These are phyloP conservation scores for Carabus problematicus DNA, from an alignment of 2,888 invertebrate species.

Conservation along the genomic window DNA sequence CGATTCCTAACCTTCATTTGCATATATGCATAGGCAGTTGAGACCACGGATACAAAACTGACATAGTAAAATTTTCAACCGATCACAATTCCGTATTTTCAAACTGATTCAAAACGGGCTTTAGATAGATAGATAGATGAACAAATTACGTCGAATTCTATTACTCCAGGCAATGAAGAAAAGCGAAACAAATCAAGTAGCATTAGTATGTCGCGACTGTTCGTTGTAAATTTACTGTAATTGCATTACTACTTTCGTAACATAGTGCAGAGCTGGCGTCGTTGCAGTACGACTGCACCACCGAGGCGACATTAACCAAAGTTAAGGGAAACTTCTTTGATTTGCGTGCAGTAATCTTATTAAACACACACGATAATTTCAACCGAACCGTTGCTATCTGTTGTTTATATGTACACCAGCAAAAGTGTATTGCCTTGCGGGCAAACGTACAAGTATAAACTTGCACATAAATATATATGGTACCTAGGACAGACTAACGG, in stretches of 20 bases:
- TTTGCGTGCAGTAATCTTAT: conserved; percentile 17
- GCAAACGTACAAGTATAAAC: not conserved
- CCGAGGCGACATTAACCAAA: not conserved
- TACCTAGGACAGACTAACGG: no score
- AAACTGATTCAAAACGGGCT: no score
- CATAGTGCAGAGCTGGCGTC: not conserved
- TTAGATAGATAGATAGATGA: no score
- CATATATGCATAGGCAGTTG: no score
- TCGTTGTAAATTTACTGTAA: not conserved
- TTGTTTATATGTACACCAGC: not conserved
- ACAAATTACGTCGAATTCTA: no score
- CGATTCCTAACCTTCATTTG: no score
- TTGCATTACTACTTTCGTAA: conserved; percentile 4
- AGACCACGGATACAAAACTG: no score
- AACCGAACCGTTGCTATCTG: not conserved
- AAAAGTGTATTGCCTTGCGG: not conserved
- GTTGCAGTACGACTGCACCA: not conserved
- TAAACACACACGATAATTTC: conserved; percentile 17
- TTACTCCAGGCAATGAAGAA: no score
- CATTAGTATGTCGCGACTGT: no score
- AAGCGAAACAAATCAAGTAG: no score
- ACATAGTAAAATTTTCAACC: no score
- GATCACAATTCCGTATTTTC: no score
- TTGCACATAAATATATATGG: not conserved
- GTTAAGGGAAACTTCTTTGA: conserved; percentile 11